phyloP scores from a whole-genome alignment of 1,140 invertebrate genomes.

The Drosophila tropicalis region DNA sequence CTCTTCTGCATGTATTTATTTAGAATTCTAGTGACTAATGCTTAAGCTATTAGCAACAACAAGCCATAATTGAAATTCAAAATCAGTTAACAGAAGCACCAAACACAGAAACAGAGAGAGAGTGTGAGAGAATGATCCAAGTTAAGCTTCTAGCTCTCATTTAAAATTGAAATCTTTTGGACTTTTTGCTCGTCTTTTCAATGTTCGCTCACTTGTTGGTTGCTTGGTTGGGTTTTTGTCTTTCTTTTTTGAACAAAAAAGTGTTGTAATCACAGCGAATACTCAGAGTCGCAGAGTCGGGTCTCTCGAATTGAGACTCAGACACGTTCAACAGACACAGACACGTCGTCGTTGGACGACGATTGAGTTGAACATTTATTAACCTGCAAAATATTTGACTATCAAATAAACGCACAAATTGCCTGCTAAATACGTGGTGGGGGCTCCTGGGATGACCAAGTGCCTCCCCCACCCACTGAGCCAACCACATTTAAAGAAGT shows the following conservation, averaged over 20 bases:
- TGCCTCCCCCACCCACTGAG: too few species aligned
- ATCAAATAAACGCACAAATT: slow-evolving; percentile 50
- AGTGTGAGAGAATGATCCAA: background rate
- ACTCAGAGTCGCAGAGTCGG: background rate
- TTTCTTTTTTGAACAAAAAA: slow-evolving; percentile 2
- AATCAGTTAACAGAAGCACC: slow-evolving; percentile 7
- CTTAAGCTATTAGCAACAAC: slow-evolving; percentile 39
- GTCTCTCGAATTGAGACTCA: background rate
- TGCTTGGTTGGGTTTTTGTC: background rate
- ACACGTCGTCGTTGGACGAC: slow-evolving; percentile 44
- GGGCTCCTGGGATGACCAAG: background rate
- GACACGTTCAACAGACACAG: slow-evolving; percentile 21
- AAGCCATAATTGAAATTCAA: slow-evolving; percentile 32
- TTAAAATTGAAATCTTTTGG: background rate
- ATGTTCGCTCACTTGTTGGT: background rate
- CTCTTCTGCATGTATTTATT: background rate
- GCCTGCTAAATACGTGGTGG: slow-evolving; percentile 1
- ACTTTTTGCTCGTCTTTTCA: background rate
- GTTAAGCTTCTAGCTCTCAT: background rate
- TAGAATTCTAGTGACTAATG: slow-evolving; percentile 43
- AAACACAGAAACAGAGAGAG: background rate
- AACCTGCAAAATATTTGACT: slow-evolving; percentile 66
- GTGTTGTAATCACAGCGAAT: slow-evolving; percentile 51
- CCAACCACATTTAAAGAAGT: slow-evolving; percentile 20
- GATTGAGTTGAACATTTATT: slow-evolving; percentile 37